Evolutionary conservation across 2,113 vertebrate genomes (phyloP).

Genomic region (Electrona antarctica): DNA sequence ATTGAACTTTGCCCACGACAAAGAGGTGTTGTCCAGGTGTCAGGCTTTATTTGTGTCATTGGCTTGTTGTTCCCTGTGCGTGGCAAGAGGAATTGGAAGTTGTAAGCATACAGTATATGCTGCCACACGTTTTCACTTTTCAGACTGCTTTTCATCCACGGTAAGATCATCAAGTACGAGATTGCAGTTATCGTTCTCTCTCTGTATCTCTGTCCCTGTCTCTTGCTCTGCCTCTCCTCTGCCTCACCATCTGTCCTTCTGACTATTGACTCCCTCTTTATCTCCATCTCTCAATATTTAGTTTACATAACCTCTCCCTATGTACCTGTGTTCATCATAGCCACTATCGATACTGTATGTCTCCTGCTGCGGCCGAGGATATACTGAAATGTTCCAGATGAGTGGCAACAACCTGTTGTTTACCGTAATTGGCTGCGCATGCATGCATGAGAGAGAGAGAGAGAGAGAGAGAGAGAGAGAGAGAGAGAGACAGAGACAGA

Average conservation of each 20-base stretch:
- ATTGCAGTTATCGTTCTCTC: neutral
- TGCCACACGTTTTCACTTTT: constrained; percentile 23
- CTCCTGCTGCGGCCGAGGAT: neutral
- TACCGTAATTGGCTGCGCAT: neutral
- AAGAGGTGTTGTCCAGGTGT: constrained; percentile 27
- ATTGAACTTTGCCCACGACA: constrained; percentile 66
- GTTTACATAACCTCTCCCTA: constrained; percentile 23
- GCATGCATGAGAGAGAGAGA: too few species aligned
- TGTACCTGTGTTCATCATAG: neutral
- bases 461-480: too few species aligned
- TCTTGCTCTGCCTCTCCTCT: neutral
- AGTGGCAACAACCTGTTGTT: constrained; percentile 14
- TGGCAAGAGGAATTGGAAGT: constrained; percentile 16
- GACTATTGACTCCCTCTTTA: neutral
- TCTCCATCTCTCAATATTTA: constrained; percentile 1
- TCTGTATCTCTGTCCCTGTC: too few species aligned
- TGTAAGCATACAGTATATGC: constrained; percentile 39
- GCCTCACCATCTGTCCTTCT: constrained; percentile 15
- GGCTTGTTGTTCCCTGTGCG: constrained; percentile 25
- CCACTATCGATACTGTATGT: neutral
- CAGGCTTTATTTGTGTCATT: constrained; percentile 20
- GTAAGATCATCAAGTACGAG: constrained; percentile 4
- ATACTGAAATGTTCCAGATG: neutral
- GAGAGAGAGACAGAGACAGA: too few species aligned
- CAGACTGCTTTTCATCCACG: neutral